A percentile compares a stretch with the other conserved stretches of the same genome.
Evolutionary conservation across 2,113 vertebrate species (phyloP).

Genomic region (Orientallactaga bullata): DNA sequence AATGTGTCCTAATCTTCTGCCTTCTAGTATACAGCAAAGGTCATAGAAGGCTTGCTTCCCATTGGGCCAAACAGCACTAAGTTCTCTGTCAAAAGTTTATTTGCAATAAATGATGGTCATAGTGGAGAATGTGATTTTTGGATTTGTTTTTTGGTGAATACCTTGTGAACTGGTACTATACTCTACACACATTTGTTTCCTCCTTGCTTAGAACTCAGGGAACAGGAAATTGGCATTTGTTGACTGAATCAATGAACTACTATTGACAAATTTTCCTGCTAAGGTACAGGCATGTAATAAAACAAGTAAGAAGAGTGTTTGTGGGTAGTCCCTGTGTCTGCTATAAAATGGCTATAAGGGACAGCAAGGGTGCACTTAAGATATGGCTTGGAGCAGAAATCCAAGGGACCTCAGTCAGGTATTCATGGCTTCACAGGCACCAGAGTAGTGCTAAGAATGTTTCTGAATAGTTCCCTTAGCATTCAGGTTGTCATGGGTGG

Average conservation of each 20-base stretch:
- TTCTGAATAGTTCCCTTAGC: background rate
- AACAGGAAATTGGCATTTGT: background rate
- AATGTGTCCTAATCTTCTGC: background rate
- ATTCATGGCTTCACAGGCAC: background rate
- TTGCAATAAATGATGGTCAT: background rate
- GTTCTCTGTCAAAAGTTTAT: background rate
- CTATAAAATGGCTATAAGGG: background rate
- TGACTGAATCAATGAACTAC: slow-evolving; percentile 1
- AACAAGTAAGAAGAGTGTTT: background rate
- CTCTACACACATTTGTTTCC: background rate
- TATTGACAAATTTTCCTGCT: background rate
- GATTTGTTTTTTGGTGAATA: background rate
- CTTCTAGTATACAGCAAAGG: background rate
- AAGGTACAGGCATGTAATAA: background rate
- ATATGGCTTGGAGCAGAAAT: background rate
- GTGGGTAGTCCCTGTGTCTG: background rate
- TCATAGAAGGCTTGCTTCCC: background rate
- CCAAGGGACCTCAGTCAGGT: background rate
- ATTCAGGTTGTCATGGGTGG: background rate
- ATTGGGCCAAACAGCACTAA: background rate
- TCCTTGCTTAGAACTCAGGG: background rate
- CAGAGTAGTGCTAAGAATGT: background rate
- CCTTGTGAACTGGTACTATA: background rate
- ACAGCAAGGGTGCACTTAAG: background rate
- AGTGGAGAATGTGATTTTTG: background rate